These are phyloP conservation scores for Diarsia dahlii DNA, from an alignment of 2,888 invertebrate species.

Conservation along the genomic window DNA sequence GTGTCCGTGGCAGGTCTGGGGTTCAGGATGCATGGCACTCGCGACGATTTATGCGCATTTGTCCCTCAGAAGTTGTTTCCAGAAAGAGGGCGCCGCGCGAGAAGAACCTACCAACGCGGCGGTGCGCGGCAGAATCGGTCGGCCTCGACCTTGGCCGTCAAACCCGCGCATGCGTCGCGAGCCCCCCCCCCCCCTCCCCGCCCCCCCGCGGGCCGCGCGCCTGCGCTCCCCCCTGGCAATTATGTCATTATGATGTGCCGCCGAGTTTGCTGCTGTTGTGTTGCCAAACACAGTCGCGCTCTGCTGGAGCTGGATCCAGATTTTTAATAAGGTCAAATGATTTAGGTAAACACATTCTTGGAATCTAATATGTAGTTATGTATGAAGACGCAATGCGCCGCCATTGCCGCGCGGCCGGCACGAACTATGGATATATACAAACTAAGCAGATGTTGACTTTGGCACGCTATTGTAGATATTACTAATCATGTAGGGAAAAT, in stretches of 20 bases:
- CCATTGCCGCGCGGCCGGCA: not conserved
- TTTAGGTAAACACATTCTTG: conserved; percentile 54
- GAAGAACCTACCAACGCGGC: conserved; percentile 86
- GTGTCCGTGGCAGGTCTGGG: conserved; percentile 50
- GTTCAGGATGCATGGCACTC: conserved; percentile 75
- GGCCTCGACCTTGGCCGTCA: conserved; percentile 91
- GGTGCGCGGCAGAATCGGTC: conserved; percentile 89
- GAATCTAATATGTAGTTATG: conserved; percentile 31
- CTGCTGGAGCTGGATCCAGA: conserved; percentile 79
- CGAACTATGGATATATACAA: not conserved
- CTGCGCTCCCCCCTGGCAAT: conserved; percentile 82
- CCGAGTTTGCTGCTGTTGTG: conserved; percentile 79
- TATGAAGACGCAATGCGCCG: conserved; percentile 23
- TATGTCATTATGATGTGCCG: conserved; percentile 87
- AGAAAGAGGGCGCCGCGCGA: conserved; percentile 82
- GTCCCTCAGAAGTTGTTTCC: conserved; percentile 79
- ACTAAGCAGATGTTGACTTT: conserved; percentile 34
- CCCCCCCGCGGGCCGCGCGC: conserved; percentile 69
- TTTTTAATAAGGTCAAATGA: conserved; percentile 70
- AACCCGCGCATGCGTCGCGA: conserved; percentile 90
- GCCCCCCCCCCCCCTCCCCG: conserved; percentile 52
- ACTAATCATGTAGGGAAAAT: conserved; percentile 24
- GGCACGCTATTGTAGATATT: conserved; percentile 29
- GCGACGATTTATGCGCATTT: conserved; percentile 83
- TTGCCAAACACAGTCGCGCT: conserved; percentile 87